Percentiles rank a stretch among this genome's conserved stretches.
Conservation (phyloP, 2,797 vertebrate genomes). For the Mus caroli region DNA sequence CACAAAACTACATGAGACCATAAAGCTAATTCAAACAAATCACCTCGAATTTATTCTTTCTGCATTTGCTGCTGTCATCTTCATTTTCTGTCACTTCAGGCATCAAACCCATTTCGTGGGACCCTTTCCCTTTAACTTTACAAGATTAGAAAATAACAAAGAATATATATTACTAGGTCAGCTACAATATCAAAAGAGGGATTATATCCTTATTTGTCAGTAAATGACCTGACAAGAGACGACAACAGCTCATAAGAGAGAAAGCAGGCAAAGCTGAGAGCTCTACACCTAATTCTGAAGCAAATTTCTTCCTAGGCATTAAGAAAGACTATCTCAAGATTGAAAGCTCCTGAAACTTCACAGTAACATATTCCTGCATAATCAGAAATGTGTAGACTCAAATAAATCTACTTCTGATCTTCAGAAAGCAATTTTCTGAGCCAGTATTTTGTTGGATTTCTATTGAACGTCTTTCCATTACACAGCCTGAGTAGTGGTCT, state of each 20-base stretch:
- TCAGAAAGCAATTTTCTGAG: constrained; percentile 76
- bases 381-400: constrained; percentile 81
- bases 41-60: constrained; percentile 64
- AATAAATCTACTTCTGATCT: constrained; percentile 84
- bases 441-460: constrained; percentile 39
- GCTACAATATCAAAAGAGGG: constrained; percentile 62
- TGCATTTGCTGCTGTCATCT: constrained; percentile 71
- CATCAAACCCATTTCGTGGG: constrained; percentile 72
- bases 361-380: constrained; percentile 80
- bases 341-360: constrained; percentile 77
- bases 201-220: constrained; percentile 79
- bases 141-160: constrained; percentile 76
- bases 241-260: constrained; percentile 75
- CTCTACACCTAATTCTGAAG: constrained; percentile 79
- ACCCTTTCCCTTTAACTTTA: constrained; percentile 71
- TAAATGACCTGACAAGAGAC: constrained; percentile 71
- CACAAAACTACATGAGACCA: constrained; percentile 63
- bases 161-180: constrained; percentile 67
- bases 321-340: constrained; percentile 70
- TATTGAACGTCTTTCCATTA: constrained; percentile 31
- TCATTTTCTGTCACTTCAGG: constrained; percentile 77
- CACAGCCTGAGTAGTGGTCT: background rate
- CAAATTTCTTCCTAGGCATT: constrained; percentile 77
- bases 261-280: constrained; percentile 74
- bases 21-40: constrained; percentile 83